Evolutionary conservation across 2,888 invertebrate species (phyloP).

Genomic region (Glyphotaelius pellucidus): DNA sequence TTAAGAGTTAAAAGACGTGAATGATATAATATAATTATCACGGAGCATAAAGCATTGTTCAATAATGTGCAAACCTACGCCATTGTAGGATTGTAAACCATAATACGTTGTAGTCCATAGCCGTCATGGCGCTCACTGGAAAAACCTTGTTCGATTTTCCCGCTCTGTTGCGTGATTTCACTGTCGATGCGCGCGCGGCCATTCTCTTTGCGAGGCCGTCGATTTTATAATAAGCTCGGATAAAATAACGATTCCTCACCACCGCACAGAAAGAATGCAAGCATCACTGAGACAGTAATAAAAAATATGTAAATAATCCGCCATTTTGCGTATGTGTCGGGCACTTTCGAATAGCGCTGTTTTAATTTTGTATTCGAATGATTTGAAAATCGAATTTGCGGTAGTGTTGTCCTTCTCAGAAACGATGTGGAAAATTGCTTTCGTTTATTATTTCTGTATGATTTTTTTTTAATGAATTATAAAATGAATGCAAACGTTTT

Average conservation of each 20-base stretch:
- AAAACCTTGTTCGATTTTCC: conserved; percentile 57
- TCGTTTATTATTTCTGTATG: background rate
- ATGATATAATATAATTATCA: background rate
- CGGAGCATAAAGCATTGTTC: background rate
- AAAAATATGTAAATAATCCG: background rate
- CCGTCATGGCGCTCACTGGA: conserved; percentile 44
- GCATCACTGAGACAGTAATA: background rate
- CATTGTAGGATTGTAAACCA: background rate
- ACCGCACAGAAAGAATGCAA: background rate
- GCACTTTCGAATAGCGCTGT: background rate
- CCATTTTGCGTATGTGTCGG: background rate
- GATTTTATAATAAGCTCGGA: conserved; percentile 7
- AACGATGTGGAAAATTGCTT: background rate
- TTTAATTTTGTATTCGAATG: conserved; percentile 13
- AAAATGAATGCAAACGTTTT: background rate
- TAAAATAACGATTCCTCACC: conserved; percentile 10
- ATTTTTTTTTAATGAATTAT: background rate
- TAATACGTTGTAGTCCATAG: conserved; percentile 10
- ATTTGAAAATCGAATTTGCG: conserved; percentile 40
- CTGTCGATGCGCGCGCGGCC: conserved; percentile 38
- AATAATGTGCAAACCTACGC: background rate
- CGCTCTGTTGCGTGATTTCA: conserved; percentile 48
- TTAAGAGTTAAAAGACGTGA: background rate
- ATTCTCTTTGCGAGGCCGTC: conserved; percentile 45
- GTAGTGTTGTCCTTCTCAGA: background rate